Conservation (phyloP, 2,888 invertebrate genomes). For the Hoplodrina ambigua region DNA sequence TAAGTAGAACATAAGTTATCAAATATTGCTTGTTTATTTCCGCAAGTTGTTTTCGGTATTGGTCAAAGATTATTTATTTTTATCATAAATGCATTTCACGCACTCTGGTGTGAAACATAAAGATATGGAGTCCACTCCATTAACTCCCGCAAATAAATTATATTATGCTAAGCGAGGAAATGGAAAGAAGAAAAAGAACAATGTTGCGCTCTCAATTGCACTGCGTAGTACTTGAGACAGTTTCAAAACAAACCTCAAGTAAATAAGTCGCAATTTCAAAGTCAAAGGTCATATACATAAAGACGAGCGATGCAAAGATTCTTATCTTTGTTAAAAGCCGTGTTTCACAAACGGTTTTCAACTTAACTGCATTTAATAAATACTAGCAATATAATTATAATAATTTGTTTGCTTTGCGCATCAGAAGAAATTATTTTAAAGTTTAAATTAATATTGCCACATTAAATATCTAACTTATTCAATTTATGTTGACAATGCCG, state of each 20-base stretch:
- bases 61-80: slow-evolving; percentile 4
- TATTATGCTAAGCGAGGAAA: slow-evolving; percentile 18
- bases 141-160: neutral
- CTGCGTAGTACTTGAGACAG: neutral
- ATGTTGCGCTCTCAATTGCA: neutral
- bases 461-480: neutral
- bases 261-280: slow-evolving; percentile 5
- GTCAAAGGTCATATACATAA: neutral
- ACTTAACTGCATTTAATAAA: slow-evolving; percentile 1
- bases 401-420: slow-evolving; percentile 1
- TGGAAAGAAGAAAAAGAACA: neutral
- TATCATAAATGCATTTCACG: neutral
- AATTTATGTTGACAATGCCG: neutral
- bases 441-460: neutral
- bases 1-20: slow-evolving; percentile 2
- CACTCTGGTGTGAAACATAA: neutral
- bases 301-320: neutral
- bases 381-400: neutral
- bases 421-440: neutral
- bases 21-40: slow-evolving; percentile 11
- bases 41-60: slow-evolving; percentile 4
- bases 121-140: neutral
- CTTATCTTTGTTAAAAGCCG: neutral
- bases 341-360: neutral
- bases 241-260: neutral